phyloP scores from a whole-genome alignment of 92 coral and sea anemone species.

The Porites evermanni region DNA sequence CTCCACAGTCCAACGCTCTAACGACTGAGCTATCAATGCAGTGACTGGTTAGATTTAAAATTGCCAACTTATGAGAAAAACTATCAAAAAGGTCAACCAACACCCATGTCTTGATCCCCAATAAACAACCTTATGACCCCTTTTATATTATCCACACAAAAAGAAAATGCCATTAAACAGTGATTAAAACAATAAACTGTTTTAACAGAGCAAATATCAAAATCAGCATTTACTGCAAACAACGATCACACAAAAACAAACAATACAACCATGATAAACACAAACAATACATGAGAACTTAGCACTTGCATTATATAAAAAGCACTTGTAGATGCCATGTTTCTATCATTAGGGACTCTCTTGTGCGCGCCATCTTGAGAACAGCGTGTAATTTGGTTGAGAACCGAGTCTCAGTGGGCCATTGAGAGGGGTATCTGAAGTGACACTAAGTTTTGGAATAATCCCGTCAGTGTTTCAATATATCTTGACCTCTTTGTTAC shows the following conservation, averaged over 20 bases:
- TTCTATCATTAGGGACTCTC: not conserved
- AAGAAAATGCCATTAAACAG: not conserved
- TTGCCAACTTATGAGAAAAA: no score
- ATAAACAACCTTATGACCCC: not conserved
- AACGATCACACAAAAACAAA: not conserved
- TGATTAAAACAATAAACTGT: not conserved
- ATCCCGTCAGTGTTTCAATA: no score
- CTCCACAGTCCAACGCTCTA: no score
- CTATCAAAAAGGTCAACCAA: no score
- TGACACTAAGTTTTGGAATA: not conserved
- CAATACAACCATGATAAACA: not conserved
- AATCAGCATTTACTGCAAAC: not conserved
- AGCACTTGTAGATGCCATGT: not conserved
- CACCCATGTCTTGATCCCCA: no score
- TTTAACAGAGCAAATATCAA: no score
- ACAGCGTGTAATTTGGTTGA: not conserved
- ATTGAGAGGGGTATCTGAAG: not conserved
- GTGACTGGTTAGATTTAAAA: no score
- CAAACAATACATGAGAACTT: slow-evolving; percentile 1
- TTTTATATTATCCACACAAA: not conserved
- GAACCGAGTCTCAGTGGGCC: not conserved
- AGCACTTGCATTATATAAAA: not conserved
- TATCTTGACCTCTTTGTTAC: not conserved
- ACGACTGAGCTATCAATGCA: no score
- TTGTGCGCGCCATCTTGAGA: not conserved